Conservation (phyloP, 2,888 invertebrate species). For the Dryobota labecula region DNA sequence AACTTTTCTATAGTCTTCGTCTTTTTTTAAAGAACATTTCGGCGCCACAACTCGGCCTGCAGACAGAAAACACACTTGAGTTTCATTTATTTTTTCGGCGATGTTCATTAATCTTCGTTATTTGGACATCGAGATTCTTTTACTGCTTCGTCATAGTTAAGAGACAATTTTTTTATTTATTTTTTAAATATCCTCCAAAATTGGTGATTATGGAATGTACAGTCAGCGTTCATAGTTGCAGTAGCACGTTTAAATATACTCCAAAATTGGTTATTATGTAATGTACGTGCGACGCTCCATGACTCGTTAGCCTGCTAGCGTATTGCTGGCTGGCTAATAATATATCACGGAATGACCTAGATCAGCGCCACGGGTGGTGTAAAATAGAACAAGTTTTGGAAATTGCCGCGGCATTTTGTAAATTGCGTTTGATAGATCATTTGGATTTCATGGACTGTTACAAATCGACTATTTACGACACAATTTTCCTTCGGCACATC, state of each 20-base stretch:
- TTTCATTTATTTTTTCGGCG: constrained; percentile 26
- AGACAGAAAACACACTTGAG: constrained; percentile 73
- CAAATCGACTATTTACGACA: background rate
- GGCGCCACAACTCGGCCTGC: constrained; percentile 67
- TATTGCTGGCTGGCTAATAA: background rate
- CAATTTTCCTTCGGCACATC: background rate
- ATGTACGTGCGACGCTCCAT: background rate
- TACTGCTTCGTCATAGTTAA: background rate
- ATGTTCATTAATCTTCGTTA: constrained; percentile 12
- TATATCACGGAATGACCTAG: background rate
- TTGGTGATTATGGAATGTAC: too few species aligned
- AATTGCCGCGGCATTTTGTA: background rate
- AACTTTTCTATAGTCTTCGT: constrained; percentile 73
- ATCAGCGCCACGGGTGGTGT: background rate
- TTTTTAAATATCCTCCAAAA: background rate
- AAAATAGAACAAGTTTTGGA: background rate
- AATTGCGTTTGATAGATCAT: background rate
- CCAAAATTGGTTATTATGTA: too few species aligned
- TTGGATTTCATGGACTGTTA: background rate
- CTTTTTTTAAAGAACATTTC: constrained; percentile 70
- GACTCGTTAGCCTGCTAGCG: background rate
- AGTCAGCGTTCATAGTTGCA: too few species aligned
- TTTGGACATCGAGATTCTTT: background rate
- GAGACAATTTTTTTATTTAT: background rate
- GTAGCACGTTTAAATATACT: too few species aligned